These are phyloP conservation scores for Brachionus rubens DNA, from an alignment of 1,140 invertebrate species.

Conservation along the genomic window DNA sequence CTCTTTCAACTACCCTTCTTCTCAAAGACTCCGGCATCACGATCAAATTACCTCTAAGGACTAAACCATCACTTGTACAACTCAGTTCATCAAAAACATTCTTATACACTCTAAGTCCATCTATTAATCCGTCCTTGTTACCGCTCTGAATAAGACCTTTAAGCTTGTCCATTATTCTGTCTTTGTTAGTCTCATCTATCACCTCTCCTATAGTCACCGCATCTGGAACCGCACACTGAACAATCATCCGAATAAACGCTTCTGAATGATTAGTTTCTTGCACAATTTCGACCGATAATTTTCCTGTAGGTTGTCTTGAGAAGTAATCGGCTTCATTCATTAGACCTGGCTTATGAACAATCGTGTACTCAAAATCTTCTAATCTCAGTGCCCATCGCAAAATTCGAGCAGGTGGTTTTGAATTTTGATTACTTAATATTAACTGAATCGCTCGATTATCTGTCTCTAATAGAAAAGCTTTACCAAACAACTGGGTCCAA, in stretches of 20 bases:
- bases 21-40: not conserved
- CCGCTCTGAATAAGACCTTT: not conserved
- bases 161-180: not conserved
- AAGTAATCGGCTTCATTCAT: too few species aligned
- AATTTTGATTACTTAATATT: not conserved
- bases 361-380: not conserved
- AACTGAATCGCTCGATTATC: conserved; percentile 5
- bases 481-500: not conserved
- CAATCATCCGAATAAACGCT: not conserved
- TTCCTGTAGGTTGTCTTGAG: not conserved
- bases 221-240: not conserved
- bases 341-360: not conserved
- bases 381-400: too few species aligned
- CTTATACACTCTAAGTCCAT: not conserved
- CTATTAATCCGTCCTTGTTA: not conserved
- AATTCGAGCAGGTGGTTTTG: conserved; percentile 4
- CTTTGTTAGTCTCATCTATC: not conserved
- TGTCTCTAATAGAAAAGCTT: not conserved
- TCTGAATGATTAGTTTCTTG: not conserved
- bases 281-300: conserved; percentile 52
- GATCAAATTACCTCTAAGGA: not conserved
- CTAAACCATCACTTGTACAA: not conserved
- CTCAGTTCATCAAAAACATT: not conserved
- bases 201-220: not conserved
- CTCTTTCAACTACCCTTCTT: not conserved